phyloP scores from a whole-genome alignment of 1,140 invertebrate species.

The Eulimnadia texana region DNA sequence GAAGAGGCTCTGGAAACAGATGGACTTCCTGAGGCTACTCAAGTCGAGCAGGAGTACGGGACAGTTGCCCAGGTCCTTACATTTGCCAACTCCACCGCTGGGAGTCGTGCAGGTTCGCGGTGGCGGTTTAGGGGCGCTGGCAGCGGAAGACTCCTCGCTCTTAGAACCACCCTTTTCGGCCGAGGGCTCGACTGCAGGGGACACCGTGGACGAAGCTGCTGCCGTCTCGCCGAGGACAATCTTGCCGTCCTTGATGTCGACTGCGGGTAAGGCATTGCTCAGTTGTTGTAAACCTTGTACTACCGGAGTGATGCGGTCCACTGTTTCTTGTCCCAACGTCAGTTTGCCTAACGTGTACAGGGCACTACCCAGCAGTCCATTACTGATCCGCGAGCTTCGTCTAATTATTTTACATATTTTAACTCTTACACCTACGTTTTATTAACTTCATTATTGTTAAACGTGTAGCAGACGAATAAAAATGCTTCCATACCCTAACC shows the following conservation, averaged over 20 bases:
- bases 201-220: too few relatives aligned
- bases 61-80: constrained; percentile 75
- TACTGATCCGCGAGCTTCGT: background rate
- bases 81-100: constrained; percentile 57
- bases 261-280: constrained; percentile 1
- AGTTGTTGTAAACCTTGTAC: background rate
- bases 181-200: background rate
- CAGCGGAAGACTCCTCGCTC: background rate
- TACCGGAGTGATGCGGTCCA: background rate
- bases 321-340: background rate
- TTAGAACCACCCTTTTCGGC: background rate
- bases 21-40: constrained; percentile 59
- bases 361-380: background rate
- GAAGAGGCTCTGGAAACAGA: constrained; percentile 83
- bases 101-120: constrained; percentile 56
- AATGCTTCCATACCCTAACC: background rate
- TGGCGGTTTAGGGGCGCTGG: background rate
- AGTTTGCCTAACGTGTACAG: background rate
- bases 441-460: background rate
- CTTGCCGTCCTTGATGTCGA: constrained; percentile 6
- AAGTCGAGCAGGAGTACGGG: constrained; percentile 71
- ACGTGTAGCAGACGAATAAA: background rate
- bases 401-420: background rate
- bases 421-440: background rate
- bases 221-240: constrained; percentile 2